These are phyloP conservation scores for Chrysocyon brachyurus DNA, from an alignment of 2,797 vertebrate species.

Conservation along the genomic window DNA sequence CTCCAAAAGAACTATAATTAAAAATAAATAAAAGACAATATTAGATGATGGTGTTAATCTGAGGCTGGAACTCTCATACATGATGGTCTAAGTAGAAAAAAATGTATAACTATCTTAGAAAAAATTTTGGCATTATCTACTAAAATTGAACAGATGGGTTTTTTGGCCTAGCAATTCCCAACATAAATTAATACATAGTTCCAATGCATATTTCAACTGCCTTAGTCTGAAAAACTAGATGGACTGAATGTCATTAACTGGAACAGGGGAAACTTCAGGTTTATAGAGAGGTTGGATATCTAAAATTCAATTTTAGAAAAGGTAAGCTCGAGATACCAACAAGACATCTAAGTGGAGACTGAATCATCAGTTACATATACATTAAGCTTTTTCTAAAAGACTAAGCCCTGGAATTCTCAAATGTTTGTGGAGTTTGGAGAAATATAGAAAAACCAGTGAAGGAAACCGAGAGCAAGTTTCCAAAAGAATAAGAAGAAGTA, in stretches of 20 bases:
- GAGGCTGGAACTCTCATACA: not conserved
- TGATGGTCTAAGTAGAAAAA: not conserved
- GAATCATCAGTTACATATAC: not conserved
- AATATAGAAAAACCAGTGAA: not conserved
- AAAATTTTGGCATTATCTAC: not conserved
- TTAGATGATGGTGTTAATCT: not conserved
- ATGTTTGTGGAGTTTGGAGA: not conserved
- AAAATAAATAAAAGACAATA: constrained; percentile 32
- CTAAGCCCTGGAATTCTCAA: not conserved
- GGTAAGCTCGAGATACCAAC: not conserved
- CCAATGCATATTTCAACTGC: not conserved
- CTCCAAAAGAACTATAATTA: constrained; percentile 2
- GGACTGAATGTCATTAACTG: not conserved
- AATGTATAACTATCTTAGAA: not conserved
- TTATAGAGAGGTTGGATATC: not conserved
- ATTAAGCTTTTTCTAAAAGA: not conserved
- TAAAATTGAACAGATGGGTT: not conserved
- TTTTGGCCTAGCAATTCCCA: not conserved
- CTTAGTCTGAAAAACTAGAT: not conserved
- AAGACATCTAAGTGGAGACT: not conserved
- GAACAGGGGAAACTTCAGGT: not conserved
- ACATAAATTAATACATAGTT: constrained; percentile 12
- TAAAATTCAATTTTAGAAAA: not conserved
- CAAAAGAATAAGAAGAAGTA: not conserved
- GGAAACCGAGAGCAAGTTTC: not conserved